phyloP scores from a whole-genome alignment of 2,888 invertebrate genomes.

The Nemotelus pantherinus region DNA sequence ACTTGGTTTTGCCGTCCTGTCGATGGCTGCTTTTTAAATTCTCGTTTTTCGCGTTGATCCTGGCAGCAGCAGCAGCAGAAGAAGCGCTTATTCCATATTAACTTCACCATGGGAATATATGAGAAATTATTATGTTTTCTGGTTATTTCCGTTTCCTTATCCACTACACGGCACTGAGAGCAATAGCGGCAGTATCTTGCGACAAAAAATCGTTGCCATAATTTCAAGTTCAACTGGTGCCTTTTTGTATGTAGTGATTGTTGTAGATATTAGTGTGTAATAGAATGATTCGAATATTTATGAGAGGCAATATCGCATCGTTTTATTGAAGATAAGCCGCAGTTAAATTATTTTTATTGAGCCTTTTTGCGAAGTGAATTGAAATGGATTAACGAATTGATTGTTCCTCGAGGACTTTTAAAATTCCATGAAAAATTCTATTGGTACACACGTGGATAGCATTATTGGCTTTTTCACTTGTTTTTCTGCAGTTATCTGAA shows the following conservation, averaged over 20 bases:
- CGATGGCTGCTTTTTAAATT: slow-evolving; percentile 17
- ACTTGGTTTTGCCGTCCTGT: background rate
- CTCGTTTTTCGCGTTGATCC: background rate
- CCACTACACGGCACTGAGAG: slow-evolving; percentile 7
- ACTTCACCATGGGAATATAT: slow-evolving; percentile 29
- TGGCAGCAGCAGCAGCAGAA: background rate
- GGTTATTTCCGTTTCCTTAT: slow-evolving; percentile 25
- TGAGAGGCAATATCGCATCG: slow-evolving; percentile 31
- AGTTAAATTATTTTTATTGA: slow-evolving; percentile 16
- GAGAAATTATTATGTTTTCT: slow-evolving; percentile 36
- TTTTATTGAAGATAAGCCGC: slow-evolving; percentile 7
- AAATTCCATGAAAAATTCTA: background rate
- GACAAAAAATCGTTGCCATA: slow-evolving; percentile 39
- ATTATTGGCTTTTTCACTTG: background rate
- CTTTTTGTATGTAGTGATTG: slow-evolving; percentile 12
- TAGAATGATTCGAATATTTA: slow-evolving; percentile 36
- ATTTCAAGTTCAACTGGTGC: slow-evolving; percentile 40
- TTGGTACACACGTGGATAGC: background rate
- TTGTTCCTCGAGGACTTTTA: background rate
- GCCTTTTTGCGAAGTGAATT: slow-evolving; percentile 25
- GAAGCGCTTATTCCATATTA: slow-evolving; percentile 12
- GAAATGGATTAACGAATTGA: slow-evolving; percentile 28
- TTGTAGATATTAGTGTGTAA: background rate
- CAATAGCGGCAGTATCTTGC: background rate
- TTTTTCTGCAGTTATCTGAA: background rate